Base-by-base conservation (phyloP, 2,888 invertebrate genomes). In the Brachypterus glaber region DNA sequence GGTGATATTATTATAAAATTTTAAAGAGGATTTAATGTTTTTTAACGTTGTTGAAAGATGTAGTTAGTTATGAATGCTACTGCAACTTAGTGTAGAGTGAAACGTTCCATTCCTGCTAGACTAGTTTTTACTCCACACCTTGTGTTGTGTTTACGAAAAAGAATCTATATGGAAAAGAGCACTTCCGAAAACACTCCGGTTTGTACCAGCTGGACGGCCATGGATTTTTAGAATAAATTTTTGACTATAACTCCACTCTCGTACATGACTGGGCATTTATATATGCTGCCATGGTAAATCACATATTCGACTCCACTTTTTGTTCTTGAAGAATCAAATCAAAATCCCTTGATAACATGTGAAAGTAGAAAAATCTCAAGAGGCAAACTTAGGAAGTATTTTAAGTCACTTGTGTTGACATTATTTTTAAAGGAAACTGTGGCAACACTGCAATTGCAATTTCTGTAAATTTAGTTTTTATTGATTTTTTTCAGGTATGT, bases 101-200 rank as follows among this genome's bases (percentile, higher is more conserved):
- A 55, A 52, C 41, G 58, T 59, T 62, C 58, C 49, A 52, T 62
- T 60, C 54, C 54, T 49, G 46, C 51, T 57, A 57, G 55, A 53
- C 51, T 58, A 51, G 55, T 56, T 60, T 62, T 62, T 63, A 59
- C 63, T 64, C 66, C 64, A 69, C 69, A 67, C 70, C 64, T 82
- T 84, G 84, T 85, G 84, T 81, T 84, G 84, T 84, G 83, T 82
- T 82, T 82, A 79, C 74, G 78, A 78, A 80, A 78, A 81, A 79
- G 76, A 79, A 71, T 69, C 66, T 67, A 67, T 66, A 73, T 70
- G 83, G 83, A 83, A 84, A 84, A 83, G 83, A 82, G 83, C 83
- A 81, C 82, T 79, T 82, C 79, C 77, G 79, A 79, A 81, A 80
- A 80, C 82, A 84, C 84, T 81, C 83, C 83, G 82, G 78, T 72